A percentile compares a stretch with the other conserved stretches of the same genome.
Conservation (phyloP, 2,797 vertebrate genomes). For the Thaleichthys pacificus region DNA sequence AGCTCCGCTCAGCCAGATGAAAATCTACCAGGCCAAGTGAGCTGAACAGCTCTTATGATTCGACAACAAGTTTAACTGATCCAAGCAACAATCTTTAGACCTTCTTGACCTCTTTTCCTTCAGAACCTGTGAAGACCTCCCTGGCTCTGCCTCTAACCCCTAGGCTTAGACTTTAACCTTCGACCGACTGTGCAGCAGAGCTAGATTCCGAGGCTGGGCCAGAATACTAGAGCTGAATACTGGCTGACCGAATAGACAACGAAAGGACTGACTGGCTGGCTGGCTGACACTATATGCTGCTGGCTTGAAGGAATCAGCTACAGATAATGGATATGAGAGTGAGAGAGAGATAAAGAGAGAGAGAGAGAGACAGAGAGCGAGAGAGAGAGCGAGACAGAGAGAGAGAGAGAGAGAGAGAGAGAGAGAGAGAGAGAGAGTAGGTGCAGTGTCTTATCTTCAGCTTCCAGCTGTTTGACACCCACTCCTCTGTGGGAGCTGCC, state of each 20-base stretch:
- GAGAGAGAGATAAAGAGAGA: no score
- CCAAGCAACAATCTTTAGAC: slow-evolving; percentile 14
- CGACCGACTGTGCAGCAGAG: no score
- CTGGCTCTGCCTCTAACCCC: slow-evolving; percentile 36
- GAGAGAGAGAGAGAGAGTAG: no score
- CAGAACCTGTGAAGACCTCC: slow-evolving; percentile 12
- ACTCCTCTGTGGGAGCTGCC: slow-evolving; percentile 6
- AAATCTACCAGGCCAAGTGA: no score
- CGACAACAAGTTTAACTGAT: no score
- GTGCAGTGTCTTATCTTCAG: neutral
- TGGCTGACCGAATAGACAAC: neutral
- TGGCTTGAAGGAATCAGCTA: neutral
- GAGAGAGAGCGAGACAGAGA: no score
- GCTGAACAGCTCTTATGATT: no score
- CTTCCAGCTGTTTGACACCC: slow-evolving; percentile 13
- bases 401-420: no score
- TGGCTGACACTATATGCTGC: slow-evolving; percentile 12
- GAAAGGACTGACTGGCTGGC: slow-evolving; percentile 1
- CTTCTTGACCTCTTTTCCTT: slow-evolving; percentile 23
- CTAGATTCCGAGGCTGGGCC: no score
- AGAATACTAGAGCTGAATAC: no score
- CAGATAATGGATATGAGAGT: neutral
- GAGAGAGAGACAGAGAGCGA: no score
- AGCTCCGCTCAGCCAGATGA: no score
- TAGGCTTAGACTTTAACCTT: neutral